Conservation (phyloP, 30 jellyfish, hydroid and myxozoan genomes). For the Hydra vulgaris region DNA sequence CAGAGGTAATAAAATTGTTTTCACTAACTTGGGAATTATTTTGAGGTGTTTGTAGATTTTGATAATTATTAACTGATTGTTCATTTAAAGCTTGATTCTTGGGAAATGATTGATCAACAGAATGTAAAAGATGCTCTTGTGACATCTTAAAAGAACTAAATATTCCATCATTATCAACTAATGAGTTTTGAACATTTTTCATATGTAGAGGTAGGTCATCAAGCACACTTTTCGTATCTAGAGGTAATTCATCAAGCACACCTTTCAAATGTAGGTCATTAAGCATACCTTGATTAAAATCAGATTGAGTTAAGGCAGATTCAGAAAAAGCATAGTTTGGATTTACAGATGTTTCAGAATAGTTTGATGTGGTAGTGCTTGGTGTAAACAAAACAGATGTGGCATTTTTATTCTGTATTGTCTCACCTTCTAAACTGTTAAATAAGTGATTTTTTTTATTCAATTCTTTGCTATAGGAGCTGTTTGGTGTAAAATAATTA, state of each 20-base stretch:
- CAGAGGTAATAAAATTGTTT: background rate
- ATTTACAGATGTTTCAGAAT: background rate
- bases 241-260: background rate
- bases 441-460: too few species aligned
- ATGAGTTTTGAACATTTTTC: background rate
- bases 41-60: background rate
- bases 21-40: background rate
- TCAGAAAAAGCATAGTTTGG: background rate
- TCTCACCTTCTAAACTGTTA: background rate
- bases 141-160: background rate
- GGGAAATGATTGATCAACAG: background rate
- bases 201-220: background rate
- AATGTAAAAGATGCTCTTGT: background rate
- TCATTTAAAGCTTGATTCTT: background rate
- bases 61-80: background rate
- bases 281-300: background rate
- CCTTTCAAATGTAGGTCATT: background rate
- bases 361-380: background rate
- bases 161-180: background rate
- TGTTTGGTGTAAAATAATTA: background rate
- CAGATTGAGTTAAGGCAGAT: background rate
- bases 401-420: background rate
- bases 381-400: background rate
- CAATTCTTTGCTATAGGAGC: background rate
- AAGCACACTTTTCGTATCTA: background rate